A percentile compares a stretch with the other conserved stretches of the same genome.
These are phyloP conservation scores for Leucoptera coffeella DNA, from an alignment of 2,888 invertebrate genomes.

Conservation along the genomic window DNA sequence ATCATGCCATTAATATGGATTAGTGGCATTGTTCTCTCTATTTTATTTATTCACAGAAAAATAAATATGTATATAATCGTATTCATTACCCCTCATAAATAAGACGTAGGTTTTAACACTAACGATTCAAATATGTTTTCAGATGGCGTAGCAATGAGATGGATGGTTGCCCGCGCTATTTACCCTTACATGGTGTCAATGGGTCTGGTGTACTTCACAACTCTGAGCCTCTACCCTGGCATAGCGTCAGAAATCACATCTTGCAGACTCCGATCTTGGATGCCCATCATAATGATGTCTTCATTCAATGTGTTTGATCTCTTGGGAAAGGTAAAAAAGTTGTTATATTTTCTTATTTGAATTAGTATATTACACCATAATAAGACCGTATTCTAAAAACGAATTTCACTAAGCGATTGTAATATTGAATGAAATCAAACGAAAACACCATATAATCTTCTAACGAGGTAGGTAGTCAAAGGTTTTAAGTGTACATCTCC, in stretches of 20 bases:
- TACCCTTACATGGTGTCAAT: constrained; percentile 91
- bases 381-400: neutral
- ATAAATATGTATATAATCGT: too few species aligned
- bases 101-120: too few species aligned
- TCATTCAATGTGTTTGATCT: constrained; percentile 84
- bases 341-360: too few species aligned
- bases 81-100: too few species aligned
- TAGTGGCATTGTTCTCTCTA: too few species aligned
- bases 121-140: too few species aligned
- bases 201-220: constrained; percentile 82
- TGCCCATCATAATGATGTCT: constrained; percentile 88
- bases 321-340: constrained; percentile 66
- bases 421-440: neutral
- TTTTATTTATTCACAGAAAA: too few species aligned
- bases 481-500: too few species aligned
- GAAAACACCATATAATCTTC: too few species aligned
- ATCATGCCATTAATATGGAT: too few species aligned
- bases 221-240: constrained; percentile 84
- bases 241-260: constrained; percentile 84
- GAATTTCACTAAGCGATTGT: neutral
- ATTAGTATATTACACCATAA: neutral
- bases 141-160: constrained; percentile 67
- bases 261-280: constrained; percentile 79
- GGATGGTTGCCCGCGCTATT: constrained; percentile 76
- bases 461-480: too few species aligned